Evolutionary conservation across 2,113 vertebrate species (phyloP), one percentile per base, ranked within the genome.

Genomic region (Ibidorhyncha struthersii): DNA sequence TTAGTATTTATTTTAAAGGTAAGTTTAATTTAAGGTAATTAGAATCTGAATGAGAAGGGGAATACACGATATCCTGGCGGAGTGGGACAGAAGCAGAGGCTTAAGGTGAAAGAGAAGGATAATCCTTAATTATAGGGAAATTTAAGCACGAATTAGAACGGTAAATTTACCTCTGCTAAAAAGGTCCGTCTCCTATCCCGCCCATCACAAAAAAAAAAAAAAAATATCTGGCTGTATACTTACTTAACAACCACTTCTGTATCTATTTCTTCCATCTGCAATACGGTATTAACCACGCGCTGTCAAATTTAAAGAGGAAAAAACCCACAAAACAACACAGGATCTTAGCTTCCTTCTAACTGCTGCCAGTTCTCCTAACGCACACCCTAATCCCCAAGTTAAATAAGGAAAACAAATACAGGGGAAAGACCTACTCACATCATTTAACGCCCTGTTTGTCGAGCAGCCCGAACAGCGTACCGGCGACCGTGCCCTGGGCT

Each of bases 211-310:
- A 61, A 80, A 91, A 45, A 45, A 45, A 45, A 45, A 21, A 61
- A 76, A 80, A 18, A 14, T 30, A 71, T 89, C 58, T 93, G 82
- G 23, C 58, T 95, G 96, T 83, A 97, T 97, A 99, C 99, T 99
- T 98, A 99, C 99, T 99, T 99, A 53, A 98, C 96, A 78, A 99
- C 98, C 82, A 98, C 97, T 96, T 99, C 99, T 70, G 98, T 97
- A 98, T 99, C 99, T 81, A 99, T 99, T 90, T 99, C 99, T 97
- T 99, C 99, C 72, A 99, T 99, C 96, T 99, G 98, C 36, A 98
- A 98, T 96, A 99, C 98, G 16, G 98, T 98, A 86, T 98, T 99
- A 82, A 99, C 97, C 86, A 99, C 99, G 97, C 99, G 99, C 99
- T 99, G 98, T 26, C 96, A 97, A 96, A 91, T 45, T 45, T 45